Evolutionary conservation across 2,113 vertebrate species (phyloP).

Genomic region (Apodemus sylvaticus): DNA sequence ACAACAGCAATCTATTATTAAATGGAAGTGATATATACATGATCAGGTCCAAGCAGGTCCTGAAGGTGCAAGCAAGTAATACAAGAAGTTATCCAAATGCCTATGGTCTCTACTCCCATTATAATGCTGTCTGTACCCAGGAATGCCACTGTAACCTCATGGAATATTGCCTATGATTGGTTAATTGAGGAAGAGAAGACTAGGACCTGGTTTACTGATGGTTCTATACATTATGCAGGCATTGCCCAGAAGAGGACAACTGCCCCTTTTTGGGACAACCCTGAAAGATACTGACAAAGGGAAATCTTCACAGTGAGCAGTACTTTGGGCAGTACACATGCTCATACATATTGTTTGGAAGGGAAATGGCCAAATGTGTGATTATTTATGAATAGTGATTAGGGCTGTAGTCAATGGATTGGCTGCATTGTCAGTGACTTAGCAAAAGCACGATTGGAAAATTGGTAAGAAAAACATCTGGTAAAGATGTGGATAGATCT

Average conservation of each 20-base stretch:
- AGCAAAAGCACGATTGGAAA: not conserved
- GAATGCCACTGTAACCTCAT: not conserved
- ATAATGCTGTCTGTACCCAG: not conserved
- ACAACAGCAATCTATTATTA: not conserved
- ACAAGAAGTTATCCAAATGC: not conserved
- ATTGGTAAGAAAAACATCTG: not conserved
- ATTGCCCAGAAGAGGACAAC: not conserved
- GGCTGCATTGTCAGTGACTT: not conserved
- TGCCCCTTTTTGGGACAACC: not conserved
- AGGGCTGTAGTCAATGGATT: not conserved
- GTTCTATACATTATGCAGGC: not conserved
- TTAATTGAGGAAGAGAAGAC: not conserved
- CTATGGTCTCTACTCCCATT: not conserved
- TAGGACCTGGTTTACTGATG: not conserved
- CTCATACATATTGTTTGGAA: not conserved
- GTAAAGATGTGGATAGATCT: not conserved
- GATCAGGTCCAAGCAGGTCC: not conserved
- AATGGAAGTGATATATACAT: not conserved
- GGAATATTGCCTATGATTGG: not conserved
- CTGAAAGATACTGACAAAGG: not conserved
- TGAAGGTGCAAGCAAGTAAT: not conserved
- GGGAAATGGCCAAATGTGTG: not conserved
- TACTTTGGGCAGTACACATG: not conserved
- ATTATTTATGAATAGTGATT: not conserved
- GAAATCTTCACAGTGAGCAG: not conserved